Base-by-base conservation (phyloP, 2,797 vertebrate genomes). In the Falco columbarius region DNA sequence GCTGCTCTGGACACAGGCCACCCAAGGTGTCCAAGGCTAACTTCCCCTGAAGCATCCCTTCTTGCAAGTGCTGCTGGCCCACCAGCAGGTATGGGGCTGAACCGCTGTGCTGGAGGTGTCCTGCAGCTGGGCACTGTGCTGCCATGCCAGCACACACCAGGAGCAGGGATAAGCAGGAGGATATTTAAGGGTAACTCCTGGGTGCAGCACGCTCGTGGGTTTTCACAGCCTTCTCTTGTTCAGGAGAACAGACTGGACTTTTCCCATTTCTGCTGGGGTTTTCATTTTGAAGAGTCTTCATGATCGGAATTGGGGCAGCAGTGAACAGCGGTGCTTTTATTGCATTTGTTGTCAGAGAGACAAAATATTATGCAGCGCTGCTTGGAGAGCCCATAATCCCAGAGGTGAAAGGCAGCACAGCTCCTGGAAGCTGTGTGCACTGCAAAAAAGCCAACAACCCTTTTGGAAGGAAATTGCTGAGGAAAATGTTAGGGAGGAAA, bases 311-410 rank as follows among this genome's bases (percentile, higher is more conserved):
- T 38, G 27, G 75, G 73, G 51, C 68, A 32, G 89, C 76, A 74
- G 89, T 15, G 14, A 61, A 38, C 27, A 70, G 65, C 47, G 32
- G 61, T 56, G 67, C 42, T 87, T 89, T 84, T 44, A 54, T 38
- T 85, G 55, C 51, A n/a, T 72, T 54, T 83, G 80, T 92, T 94
- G 88, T 92, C 82, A 88, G 65, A 95, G 87, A 86, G 72, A 89
- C 90, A 74, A 86, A 88, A 92, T 74, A 86, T 75, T 95, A 36
- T 51, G 80, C 71, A 34, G 56, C 13, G 30, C 86, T 81, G 79
- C 67, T 85, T 1, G 29, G 86, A 61, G 77, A 87, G 49, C 24
- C 56, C 44, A 3, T 56, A 40, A 54, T 58, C 62, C 75, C 80
- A 46, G 81, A 49, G 54, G 66, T 18, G 32, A 66, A 86, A 70